phyloP scores from a whole-genome alignment of 2,888 invertebrate genomes.

The Nomada ferruginata region DNA sequence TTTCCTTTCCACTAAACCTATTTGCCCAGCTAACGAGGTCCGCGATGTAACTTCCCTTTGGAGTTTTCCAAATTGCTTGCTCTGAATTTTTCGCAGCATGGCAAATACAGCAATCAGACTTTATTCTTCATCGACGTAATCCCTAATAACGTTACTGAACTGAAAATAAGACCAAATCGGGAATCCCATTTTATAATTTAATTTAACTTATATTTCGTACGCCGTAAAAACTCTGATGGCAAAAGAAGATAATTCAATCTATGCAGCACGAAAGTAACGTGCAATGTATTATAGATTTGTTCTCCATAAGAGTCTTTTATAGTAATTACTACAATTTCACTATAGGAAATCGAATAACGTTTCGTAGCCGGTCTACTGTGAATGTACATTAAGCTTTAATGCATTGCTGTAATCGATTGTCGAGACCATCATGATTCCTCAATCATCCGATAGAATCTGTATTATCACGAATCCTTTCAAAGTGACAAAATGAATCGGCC shows the following conservation, averaged over 20 bases:
- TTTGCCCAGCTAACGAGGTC: background rate
- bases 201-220: too few relatives aligned
- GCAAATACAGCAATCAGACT: background rate
- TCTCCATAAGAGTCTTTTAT: background rate
- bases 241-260: too few relatives aligned
- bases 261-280: background rate
- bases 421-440: conserved; percentile 2
- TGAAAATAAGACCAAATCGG: background rate
- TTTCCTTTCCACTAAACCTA: background rate
- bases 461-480: too few relatives aligned
- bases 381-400: conserved; percentile 28
- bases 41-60: background rate
- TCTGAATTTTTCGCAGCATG: background rate
- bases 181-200: too few relatives aligned
- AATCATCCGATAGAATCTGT: background rate
- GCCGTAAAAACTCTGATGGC: too few relatives aligned
- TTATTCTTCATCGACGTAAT: too few relatives aligned
- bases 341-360: conserved; percentile 22
- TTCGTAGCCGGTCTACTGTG: conserved; percentile 13
- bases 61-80: background rate
- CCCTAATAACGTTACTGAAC: background rate
- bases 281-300: background rate
- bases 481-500: too few relatives aligned
- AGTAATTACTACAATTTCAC: background rate
- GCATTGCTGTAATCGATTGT: conserved; percentile 38